Percentiles rank a stretch among this genome's conserved stretches.
Evolutionary conservation across 2,888 invertebrate species (phyloP).

Genomic region (Macaria notata): DNA sequence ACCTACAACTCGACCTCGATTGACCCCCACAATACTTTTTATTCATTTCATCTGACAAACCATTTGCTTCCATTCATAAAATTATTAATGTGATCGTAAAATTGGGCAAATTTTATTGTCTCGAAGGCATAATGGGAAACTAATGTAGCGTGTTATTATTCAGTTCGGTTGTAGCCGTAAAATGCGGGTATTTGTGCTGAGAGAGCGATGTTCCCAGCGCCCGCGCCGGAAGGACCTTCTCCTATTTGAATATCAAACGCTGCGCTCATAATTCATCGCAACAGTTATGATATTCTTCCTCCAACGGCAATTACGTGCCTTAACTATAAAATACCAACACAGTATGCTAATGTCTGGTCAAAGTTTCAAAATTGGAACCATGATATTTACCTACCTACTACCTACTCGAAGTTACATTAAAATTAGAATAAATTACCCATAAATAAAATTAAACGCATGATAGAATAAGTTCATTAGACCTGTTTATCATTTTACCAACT

Average conservation of each 20-base stretch:
- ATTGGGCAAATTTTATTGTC: slow-evolving; percentile 82
- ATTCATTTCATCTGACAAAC: slow-evolving; percentile 72
- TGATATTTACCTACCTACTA: too few relatives aligned
- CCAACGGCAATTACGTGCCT: slow-evolving; percentile 64
- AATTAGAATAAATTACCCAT: slow-evolving; percentile 41
- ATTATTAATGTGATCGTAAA: slow-evolving; percentile 82
- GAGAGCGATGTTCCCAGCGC: slow-evolving; percentile 49
- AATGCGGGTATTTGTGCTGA: slow-evolving; percentile 71
- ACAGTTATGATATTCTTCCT: slow-evolving; percentile 81
- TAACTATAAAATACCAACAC: slow-evolving; percentile 50
- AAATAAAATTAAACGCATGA: slow-evolving; percentile 26
- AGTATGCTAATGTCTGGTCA: slow-evolving; percentile 61
- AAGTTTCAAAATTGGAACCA: slow-evolving; percentile 49
- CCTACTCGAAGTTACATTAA: slow-evolving; percentile 22
- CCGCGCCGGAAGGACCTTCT: slow-evolving; percentile 66
- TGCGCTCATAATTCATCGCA: slow-evolving; percentile 75
- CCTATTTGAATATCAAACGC: slow-evolving; percentile 79
- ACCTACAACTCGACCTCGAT: slow-evolving; percentile 67
- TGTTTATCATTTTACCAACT: slow-evolving; percentile 28
- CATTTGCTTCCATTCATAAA: slow-evolving; percentile 81
- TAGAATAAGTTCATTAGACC: slow-evolving; percentile 35
- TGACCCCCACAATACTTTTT: slow-evolving; percentile 60
- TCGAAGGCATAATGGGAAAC: slow-evolving; percentile 82
- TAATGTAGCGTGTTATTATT: slow-evolving; percentile 83
- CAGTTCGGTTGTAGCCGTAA: slow-evolving; percentile 78